phyloP scores from a whole-genome alignment of 2,113 vertebrate species.

The Axis porcinus region DNA sequence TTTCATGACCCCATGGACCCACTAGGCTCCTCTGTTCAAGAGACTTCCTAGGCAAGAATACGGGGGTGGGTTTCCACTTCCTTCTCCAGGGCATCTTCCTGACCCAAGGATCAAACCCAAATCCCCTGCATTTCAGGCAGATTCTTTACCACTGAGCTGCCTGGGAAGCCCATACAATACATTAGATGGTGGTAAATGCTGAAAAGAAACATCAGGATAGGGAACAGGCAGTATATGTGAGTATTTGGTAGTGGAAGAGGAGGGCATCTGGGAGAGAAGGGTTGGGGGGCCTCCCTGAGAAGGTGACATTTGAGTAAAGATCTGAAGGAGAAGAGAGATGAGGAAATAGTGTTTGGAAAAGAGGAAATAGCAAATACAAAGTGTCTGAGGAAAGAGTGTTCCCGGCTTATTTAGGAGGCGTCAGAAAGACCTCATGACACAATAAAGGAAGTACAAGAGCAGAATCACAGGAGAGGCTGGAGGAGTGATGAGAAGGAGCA shows the following conservation, averaged over 20 bases:
- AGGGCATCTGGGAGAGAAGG: neutral
- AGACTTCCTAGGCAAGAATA: neutral
- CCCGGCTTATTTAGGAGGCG: neutral
- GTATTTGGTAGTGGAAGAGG: neutral
- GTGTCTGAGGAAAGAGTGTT: neutral
- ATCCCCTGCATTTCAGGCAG: neutral
- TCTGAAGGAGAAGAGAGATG: neutral
- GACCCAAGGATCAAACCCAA: neutral
- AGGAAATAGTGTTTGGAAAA: neutral
- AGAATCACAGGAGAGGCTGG: neutral
- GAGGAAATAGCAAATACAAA: neutral
- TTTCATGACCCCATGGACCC: neutral
- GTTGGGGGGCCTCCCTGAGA: neutral
- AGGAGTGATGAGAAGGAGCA: too few species aligned
- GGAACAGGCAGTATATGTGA: neutral
- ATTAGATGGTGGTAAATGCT: neutral
- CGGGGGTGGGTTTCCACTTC: neutral
- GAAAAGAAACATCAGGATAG: neutral
- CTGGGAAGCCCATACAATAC: neutral
- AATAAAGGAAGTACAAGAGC: neutral
- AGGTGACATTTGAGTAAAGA: neutral
- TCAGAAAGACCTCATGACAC: neutral
- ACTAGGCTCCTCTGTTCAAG: neutral
- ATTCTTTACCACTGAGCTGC: neutral
- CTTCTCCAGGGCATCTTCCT: neutral